A percentile compares a stretch with the other conserved stretches of the same genome.
These are phyloP conservation scores for Aegotheles bennettii DNA, from an alignment of 2,113 vertebrate genomes.

Conservation along the genomic window DNA sequence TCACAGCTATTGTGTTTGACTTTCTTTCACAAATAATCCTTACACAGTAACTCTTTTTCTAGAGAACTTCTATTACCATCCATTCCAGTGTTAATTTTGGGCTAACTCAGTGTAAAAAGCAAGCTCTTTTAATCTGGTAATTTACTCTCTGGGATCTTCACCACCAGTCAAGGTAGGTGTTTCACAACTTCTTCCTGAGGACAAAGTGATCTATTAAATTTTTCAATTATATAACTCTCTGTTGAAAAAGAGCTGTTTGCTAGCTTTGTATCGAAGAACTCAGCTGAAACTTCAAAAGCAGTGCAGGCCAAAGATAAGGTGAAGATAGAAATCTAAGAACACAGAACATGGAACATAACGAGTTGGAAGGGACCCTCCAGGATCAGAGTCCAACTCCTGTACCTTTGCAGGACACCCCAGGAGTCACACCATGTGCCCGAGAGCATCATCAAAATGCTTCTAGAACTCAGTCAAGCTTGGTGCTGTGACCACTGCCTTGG, in stretches of 20 bases:
- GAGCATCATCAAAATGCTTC: no score
- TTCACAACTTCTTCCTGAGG: not conserved
- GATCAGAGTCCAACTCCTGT: no score
- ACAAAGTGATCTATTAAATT: not conserved
- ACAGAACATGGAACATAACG: no score
- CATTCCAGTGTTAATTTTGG: not conserved
- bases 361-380: no score
- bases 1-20: not conserved
- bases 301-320: not conserved
- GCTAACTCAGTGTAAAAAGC: not conserved
- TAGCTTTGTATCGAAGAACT: not conserved
- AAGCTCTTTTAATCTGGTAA: not conserved
- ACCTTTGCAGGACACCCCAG: no score
- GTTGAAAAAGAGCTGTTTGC: not conserved
- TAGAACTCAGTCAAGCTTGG: no score
- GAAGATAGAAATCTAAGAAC: not conserved
- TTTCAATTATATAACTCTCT: not conserved
- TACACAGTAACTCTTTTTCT: not conserved
- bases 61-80: not conserved
- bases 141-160: not conserved
- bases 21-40: not conserved
- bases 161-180: not conserved
- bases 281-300: not conserved
- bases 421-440: no score
- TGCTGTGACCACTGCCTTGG: no score